Conservation (phyloP, 2,888 invertebrate species). For the Pyrrhia umbra region DNA sequence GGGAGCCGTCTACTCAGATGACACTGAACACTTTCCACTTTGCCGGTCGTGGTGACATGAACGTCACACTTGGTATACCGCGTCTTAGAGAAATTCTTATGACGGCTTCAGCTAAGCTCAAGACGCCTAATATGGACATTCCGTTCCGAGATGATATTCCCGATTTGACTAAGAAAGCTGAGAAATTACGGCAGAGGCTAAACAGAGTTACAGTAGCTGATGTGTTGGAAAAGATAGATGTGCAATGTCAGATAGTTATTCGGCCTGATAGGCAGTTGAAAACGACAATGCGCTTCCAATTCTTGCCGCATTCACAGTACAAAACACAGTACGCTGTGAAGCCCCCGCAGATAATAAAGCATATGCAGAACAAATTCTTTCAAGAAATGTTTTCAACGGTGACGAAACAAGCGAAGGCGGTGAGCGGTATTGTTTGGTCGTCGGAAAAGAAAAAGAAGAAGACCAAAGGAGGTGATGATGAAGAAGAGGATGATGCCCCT, state of each 20-base stretch:
- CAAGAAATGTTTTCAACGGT: slow-evolving; percentile 91
- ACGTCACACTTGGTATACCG: slow-evolving; percentile 99
- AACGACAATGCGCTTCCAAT: slow-evolving; percentile 93
- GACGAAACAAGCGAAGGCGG: slow-evolving; percentile 89
- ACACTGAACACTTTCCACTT: slow-evolving; percentile 99
- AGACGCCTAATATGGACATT: slow-evolving; percentile 99
- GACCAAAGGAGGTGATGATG: slow-evolving; percentile 76
- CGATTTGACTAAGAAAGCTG: slow-evolving; percentile 90
- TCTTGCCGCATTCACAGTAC: slow-evolving; percentile 94
- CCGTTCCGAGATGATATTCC: slow-evolving; percentile 92
- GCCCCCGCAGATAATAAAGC: slow-evolving; percentile 92
- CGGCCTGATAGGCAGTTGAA: slow-evolving; percentile 89
- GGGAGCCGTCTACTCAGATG: slow-evolving; percentile 99
- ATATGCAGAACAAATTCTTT: slow-evolving; percentile 94
- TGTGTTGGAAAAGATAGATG: slow-evolving; percentile 93
- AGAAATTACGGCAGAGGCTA: slow-evolving; percentile 92
- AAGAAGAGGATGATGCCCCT: slow-evolving; percentile 78
- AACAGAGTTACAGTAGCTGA: slow-evolving; percentile 95
- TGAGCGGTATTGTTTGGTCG: slow-evolving; percentile 87
- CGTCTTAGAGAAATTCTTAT: slow-evolving; percentile 98
- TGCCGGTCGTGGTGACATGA: slow-evolving; percentile 99
- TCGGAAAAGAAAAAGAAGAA: slow-evolving; percentile 83
- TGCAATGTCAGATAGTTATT: slow-evolving; percentile 90
- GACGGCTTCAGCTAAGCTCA: slow-evolving; percentile 97
- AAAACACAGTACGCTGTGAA: slow-evolving; percentile 93